Base-by-base conservation (phyloP, 2,888 invertebrate genomes). In the Drosophila anomelani region DNA sequence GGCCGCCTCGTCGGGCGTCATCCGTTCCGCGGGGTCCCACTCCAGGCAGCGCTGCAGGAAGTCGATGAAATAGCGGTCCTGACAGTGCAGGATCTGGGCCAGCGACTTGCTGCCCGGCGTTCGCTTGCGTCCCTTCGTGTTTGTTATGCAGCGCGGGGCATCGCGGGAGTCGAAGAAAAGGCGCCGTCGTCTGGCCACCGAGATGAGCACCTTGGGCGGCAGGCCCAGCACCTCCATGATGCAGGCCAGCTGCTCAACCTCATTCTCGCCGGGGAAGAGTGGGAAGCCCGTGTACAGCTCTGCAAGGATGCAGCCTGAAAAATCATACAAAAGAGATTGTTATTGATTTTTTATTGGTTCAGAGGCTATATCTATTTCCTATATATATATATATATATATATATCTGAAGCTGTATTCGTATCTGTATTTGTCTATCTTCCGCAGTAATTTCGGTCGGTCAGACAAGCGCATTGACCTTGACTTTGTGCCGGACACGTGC, bases 241-340 rank as follows among this genome's bases (percentile, higher is more conserved):
- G 93, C 98, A 98, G 63, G 98, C 98, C 78, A 99, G 94, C 93
- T 99, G 98, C 91, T 98, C 99, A 72, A 97, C 96, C 93, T 99
- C 98, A 92, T 98, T 98, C 94, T 98, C 98, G 1, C 98, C 98
- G 32, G 98, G 98, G 93, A 98, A 98, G 70, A 99, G 94, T 0
- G 98, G 98, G 92, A 97, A 98, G 47, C 99, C 98, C 9, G 98
- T 98, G 92, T 98, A 98, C 58, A 99, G 94, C 93, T 99, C 98
- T 53, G 98, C 98, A 81, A 99, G 94, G 91, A 99, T 98, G 92
- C 98, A 99, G 44, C 98, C 96, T 96, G 91, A 17, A 92, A 91
- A 91, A 26, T 26, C 26, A 26, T 4, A 26, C 26, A 26, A 26
- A 4, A 26, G 26, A 47, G 67, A 75, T 80, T 84, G 74, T 58